phyloP scores from a whole-genome alignment of 2,888 invertebrate species.

The Caradrina clavipalpis region DNA sequence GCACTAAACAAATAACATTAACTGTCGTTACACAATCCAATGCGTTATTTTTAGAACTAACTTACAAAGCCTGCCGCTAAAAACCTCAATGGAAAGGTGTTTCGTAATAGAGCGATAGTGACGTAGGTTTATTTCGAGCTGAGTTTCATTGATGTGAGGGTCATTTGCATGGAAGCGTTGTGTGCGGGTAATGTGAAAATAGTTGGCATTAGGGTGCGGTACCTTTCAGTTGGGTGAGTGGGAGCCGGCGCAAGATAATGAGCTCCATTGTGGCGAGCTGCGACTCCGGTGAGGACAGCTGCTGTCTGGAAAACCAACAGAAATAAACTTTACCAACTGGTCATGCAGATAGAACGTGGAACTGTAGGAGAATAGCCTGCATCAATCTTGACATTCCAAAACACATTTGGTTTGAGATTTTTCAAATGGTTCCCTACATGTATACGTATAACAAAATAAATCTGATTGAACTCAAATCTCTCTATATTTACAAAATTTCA shows the following conservation, averaged over 20 bases:
- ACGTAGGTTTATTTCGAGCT: conserved; percentile 53
- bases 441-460: no score
- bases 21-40: conserved; percentile 58
- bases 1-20: conserved; percentile 46
- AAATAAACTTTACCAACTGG: conserved; percentile 50
- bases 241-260: conserved; percentile 70
- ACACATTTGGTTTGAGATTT: not conserved
- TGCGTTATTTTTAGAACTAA: conserved; percentile 57
- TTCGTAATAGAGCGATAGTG: conserved; percentile 50
- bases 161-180: conserved; percentile 62
- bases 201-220: conserved; percentile 62
- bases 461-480: no score
- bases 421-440: no score
- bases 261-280: conserved; percentile 77
- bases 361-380: not conserved
- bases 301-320: conserved; percentile 75
- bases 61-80: conserved; percentile 29
- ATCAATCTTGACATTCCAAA: not conserved
- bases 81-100: conserved; percentile 57
- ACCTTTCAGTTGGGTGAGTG: conserved; percentile 79
- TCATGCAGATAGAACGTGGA: conserved; percentile 28
- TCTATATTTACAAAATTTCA: not conserved
- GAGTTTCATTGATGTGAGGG: conserved; percentile 58
- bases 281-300: conserved; percentile 76
- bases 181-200: conserved; percentile 52